phyloP scores from a whole-genome alignment of 2,113 vertebrate species.

The Chiloscyllium plagiosum region DNA sequence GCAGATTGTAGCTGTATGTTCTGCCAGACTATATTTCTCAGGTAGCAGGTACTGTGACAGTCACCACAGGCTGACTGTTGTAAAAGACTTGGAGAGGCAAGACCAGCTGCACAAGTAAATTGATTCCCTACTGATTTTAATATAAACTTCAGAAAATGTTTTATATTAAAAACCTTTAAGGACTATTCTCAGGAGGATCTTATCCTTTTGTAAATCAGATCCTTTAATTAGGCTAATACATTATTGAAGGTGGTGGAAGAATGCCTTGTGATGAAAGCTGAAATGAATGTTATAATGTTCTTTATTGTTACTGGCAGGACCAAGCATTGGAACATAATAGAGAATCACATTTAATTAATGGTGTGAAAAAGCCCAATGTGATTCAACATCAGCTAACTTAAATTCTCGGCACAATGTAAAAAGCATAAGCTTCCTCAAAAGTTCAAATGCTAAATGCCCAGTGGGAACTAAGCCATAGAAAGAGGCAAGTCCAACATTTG shows the following conservation, averaged over 20 bases:
- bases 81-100: not conserved
- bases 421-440: not conserved
- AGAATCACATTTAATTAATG: not conserved
- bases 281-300: not conserved
- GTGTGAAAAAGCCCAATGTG: not conserved
- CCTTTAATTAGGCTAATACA: slow-evolving; percentile 21
- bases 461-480: not conserved
- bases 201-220: slow-evolving; percentile 2
- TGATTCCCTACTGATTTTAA: slow-evolving; percentile 22
- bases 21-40: not conserved
- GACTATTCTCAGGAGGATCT: not conserved
- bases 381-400: too few relatives aligned
- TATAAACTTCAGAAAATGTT: slow-evolving; percentile 15
- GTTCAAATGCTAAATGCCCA: not conserved
- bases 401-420: not conserved
- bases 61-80: not conserved
- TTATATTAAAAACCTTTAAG: not conserved
- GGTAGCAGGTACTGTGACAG: not conserved
- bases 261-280: not conserved
- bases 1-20: slow-evolving; percentile 5
- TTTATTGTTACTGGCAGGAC: slow-evolving; percentile 2
- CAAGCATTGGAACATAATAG: not conserved
- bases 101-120: slow-evolving; percentile 23
- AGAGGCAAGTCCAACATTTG: not conserved
- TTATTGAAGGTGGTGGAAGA: not conserved